Evolutionary conservation across 1,140 invertebrate species (phyloP), one percentile per base, ranked within the genome.

Genomic region (Eciton burchellii): DNA sequence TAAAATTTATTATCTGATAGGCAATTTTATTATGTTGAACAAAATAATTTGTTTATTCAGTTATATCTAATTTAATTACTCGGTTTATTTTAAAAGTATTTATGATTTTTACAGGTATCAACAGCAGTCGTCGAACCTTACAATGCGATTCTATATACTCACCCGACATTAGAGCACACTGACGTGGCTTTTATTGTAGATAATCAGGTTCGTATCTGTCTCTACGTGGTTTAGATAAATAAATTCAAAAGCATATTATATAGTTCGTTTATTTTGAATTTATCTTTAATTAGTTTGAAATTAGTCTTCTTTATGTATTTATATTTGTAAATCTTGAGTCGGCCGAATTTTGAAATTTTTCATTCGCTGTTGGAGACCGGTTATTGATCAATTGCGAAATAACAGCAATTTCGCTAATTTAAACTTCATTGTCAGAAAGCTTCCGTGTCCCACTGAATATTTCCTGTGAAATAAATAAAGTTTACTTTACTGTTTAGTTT

Each of bases 171-270:
- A 81, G 96, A 96, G 82, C 96, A 97, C 88, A 96, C 95, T 24
- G 96, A 97, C 84, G 96, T 95, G 87, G 95, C 96, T 49, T 96
- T 97, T 90, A 95, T 96, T 93, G 95, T 96, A 21, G 96, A 96
- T 91, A 96, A 96, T 84, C 88, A 91, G 82, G 89, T 88, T 35
- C 16, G 82, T 72, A 84, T 24, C 41, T 35, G 35, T 35, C n/a
- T n/a, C n/a, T n/a, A n/a, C n/a, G n/a, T n/a, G n/a, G n/a, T 73
- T 59, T 47, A 0, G 8, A 3, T 14, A 8, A 52, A 35, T 56
- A 1, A 24, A 35, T 52, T 16, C 12, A 59, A 45, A 73, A 59
- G n/a, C 0, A n/a, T 62, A 60, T 54, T 54, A 16, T n/a, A n/a
- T n/a, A n/a, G n/a, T n/a, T n/a, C n/a, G n/a, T n/a, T n/a, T n/a